Evolutionary conservation across 2,113 vertebrate genomes (phyloP).

Genomic region (Oryzias woworae): DNA sequence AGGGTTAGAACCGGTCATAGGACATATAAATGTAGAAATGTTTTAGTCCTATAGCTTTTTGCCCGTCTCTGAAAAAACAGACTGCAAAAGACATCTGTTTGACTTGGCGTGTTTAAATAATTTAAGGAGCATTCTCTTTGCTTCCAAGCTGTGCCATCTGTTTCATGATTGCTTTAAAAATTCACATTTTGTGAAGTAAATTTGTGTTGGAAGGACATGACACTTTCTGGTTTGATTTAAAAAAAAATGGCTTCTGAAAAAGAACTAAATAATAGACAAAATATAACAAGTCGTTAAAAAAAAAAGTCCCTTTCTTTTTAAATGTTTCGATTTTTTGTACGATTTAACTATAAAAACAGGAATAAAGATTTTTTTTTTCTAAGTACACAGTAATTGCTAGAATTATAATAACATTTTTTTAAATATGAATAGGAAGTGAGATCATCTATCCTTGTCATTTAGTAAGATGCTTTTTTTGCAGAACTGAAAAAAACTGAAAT

Average conservation of each 20-base stretch:
- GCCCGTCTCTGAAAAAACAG: neutral
- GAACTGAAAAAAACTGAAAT: too few species aligned
- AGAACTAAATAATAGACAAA: neutral
- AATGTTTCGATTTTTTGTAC: too few species aligned
- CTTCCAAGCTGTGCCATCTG: conserved; percentile 41
- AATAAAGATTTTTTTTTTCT: too few species aligned
- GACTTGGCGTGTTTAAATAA: conserved; percentile 26
- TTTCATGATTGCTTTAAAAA: conserved; percentile 37
- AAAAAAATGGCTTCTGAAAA: neutral
- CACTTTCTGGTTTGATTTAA: neutral
- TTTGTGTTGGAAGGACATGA: conserved; percentile 6
- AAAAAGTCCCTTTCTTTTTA: too few species aligned
- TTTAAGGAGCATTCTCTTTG: conserved; percentile 26
- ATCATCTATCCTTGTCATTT: too few species aligned
- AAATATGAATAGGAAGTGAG: too few species aligned
- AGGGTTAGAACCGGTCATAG: neutral
- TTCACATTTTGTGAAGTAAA: conserved; percentile 27
- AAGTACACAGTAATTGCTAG: too few species aligned
- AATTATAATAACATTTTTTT: too few species aligned
- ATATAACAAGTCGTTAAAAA: neutral
- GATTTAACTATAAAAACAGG: too few species aligned
- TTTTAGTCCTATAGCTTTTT: neutral
- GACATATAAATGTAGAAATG: neutral
- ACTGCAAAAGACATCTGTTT: neutral
- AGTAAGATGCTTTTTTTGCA: too few species aligned